These are phyloP conservation scores for Nudaria mundana DNA, from an alignment of 2,888 invertebrate genomes.

Conservation along the genomic window DNA sequence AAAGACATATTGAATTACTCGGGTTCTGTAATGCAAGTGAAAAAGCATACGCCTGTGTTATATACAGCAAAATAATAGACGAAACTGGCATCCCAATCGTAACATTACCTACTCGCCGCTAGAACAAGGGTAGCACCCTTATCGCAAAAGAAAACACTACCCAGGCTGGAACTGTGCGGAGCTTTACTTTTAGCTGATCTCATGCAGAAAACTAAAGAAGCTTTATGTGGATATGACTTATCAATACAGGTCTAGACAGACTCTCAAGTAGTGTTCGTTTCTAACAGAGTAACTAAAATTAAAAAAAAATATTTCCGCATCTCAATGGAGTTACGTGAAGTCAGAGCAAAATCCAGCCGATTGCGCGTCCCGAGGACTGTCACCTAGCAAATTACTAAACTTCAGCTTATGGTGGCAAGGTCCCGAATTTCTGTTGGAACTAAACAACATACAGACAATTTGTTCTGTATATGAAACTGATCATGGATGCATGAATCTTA, in stretches of 20 bases:
- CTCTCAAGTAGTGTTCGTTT: slow-evolving; percentile 5
- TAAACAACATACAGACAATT: too few species aligned
- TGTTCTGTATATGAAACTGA: too few species aligned
- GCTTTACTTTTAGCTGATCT: slow-evolving; percentile 9
- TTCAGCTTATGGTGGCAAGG: slow-evolving; percentile 25
- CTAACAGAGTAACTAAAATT: slow-evolving; percentile 2
- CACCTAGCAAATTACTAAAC: slow-evolving; percentile 10
- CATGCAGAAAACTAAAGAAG: too few species aligned
- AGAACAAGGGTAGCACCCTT: slow-evolving; percentile 24
- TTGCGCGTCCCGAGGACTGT: slow-evolving; percentile 8
- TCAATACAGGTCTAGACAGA: slow-evolving; percentile 13
- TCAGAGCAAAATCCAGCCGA: slow-evolving; percentile 3
- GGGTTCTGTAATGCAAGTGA: slow-evolving; percentile 26
- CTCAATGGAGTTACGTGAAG: background rate
- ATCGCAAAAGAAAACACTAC: slow-evolving; percentile 13
- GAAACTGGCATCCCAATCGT: background rate
- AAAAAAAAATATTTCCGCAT: slow-evolving; percentile 1
- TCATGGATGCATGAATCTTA: too few species aligned
- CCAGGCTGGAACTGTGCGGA: slow-evolving; percentile 20
- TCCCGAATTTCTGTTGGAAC: too few species aligned
- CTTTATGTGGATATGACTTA: too few species aligned
- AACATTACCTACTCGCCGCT: slow-evolving; percentile 10
- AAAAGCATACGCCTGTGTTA: slow-evolving; percentile 19
- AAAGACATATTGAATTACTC: slow-evolving; percentile 12
- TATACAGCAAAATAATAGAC: too few species aligned